phyloP scores from a whole-genome alignment of 2,797 vertebrate species.

The Choloepus didactylus region DNA sequence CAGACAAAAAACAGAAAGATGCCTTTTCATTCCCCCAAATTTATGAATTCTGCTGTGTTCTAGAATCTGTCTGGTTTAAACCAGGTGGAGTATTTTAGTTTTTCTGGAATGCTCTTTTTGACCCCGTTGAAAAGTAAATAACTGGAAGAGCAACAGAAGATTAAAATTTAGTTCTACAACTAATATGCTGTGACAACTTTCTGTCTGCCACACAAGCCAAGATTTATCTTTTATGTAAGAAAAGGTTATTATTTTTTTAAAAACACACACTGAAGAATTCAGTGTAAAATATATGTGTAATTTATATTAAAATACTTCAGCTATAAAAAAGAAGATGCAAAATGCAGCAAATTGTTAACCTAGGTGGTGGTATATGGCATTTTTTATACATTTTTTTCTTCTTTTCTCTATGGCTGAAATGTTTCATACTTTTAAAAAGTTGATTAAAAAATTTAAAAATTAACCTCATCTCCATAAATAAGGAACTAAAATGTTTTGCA shows the following conservation, averaged over 20 bases:
- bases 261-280: neutral
- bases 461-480: neutral
- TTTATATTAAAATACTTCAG: constrained; percentile 47
- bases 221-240: constrained; percentile 16
- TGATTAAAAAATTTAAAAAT: neutral
- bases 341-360: neutral
- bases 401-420: neutral
- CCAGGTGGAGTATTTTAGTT: constrained; percentile 66
- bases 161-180: constrained; percentile 11
- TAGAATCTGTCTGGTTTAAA: constrained; percentile 27
- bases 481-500: neutral
- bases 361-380: neutral
- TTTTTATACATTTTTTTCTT: neutral
- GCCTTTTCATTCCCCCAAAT: constrained; percentile 2
- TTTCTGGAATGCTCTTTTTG: constrained; percentile 45
- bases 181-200: neutral
- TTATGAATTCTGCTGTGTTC: neutral
- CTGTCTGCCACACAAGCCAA: neutral
- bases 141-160: constrained; percentile 8
- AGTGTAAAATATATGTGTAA: neutral
- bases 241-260: constrained; percentile 3
- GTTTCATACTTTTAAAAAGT: neutral
- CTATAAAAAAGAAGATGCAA: constrained; percentile 15
- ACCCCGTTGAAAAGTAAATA: neutral
- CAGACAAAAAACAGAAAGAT: neutral